Base-by-base conservation (phyloP, 2,888 invertebrate genomes). In the Epicampocera succincta region DNA sequence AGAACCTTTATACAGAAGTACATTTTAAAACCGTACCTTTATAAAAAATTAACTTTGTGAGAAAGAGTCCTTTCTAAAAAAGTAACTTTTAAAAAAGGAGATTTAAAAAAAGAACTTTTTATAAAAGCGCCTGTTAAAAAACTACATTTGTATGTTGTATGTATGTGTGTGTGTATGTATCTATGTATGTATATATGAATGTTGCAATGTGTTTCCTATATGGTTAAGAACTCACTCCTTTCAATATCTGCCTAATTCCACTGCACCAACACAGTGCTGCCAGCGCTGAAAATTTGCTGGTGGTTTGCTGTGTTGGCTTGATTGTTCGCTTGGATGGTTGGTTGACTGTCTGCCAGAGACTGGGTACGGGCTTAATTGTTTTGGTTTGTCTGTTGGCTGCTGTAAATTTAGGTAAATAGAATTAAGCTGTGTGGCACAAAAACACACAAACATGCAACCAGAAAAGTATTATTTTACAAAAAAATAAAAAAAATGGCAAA, bases 361-460 rank as follows among this genome's bases (percentile, higher is more conserved):
- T 58, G 46, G 21, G 25, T 54, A 54, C 33, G 21, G 19, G 42
- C 61, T 52, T 66, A 42, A 66, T 60, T 68, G 44, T 52, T 71
- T 72, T 58, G 29, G 48, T 71, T 80, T 75, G 60, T 52, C 72
- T 69, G 76, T 44, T 72, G 44, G 44, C 21, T 61, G 44, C 52
- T 48, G 58, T 65, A 52, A 65, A 82, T 74, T 73, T 82, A 82
- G 81, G 81, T 77, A 73, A 82, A 77, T 77, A 69, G 52, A 63
- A 60, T 78, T 74, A 48, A 78, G 17, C 38, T 77, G 68, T 77
- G 44, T 77, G 73, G 60, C 68, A 74, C 29, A 68, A 40, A 68
- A 42, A 81, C 50, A 73, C 40, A 81, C 46, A 66, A 38, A 38
- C 60, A 66, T 60, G 66, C 48, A 60, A 60, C 60, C 40, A 50